Conservation (phyloP, 2,113 vertebrate species). For the Myrmecophaga tridactyla region DNA sequence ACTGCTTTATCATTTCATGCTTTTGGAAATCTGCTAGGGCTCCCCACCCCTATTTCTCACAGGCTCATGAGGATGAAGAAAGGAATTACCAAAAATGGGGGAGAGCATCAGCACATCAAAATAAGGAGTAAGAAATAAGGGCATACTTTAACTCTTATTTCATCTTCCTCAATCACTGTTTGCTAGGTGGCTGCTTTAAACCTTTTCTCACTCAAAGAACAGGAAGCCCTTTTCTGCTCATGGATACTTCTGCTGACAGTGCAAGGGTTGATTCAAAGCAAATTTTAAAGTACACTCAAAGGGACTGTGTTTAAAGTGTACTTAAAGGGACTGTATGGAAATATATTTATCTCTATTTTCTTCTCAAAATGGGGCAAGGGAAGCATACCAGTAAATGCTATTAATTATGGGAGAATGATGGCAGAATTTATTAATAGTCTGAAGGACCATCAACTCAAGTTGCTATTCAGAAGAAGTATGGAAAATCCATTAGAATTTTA, state of each 20-base stretch:
- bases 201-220: neutral
- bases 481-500: slow-evolving; percentile 50
- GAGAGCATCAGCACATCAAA: neutral
- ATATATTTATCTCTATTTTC: slow-evolving; percentile 10
- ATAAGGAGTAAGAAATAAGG: neutral
- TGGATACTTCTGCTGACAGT: neutral
- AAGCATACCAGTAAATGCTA: slow-evolving; percentile 30
- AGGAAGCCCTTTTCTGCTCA: neutral
- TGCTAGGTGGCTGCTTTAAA: neutral
- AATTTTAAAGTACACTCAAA: neutral
- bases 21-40: neutral
- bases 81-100: neutral
- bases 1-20: neutral
- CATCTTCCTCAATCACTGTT: neutral
- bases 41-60: neutral
- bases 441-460: slow-evolving; percentile 11
- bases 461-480: slow-evolving; percentile 29
- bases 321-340: neutral
- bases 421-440: slow-evolving; percentile 34
- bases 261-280: neutral
- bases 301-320: neutral
- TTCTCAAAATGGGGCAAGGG: neutral
- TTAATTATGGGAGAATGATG: slow-evolving; percentile 42
- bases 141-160: neutral
- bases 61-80: neutral